A percentile compares a stretch with the other conserved stretches of the same genome.
phyloP scores from a whole-genome alignment of 2,888 invertebrate species.

The Ptychoptera albimana region DNA sequence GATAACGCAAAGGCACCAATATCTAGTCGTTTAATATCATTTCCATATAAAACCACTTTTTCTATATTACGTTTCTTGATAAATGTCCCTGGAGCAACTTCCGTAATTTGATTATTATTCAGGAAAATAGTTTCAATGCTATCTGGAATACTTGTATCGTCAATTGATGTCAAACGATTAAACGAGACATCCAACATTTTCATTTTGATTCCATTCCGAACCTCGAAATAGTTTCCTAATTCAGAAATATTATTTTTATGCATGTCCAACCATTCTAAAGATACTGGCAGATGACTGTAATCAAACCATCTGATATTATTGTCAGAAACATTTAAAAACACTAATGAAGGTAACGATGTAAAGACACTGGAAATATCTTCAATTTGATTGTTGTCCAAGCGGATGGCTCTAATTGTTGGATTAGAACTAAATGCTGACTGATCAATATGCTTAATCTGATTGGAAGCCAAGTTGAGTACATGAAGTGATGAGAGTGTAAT shows the following conservation, averaged over 20 bases:
- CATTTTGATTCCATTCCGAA: conserved; percentile 44
- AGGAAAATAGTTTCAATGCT: conserved; percentile 53
- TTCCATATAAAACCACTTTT: conserved; percentile 60
- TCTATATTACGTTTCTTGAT: conserved; percentile 50
- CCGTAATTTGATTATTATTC: conserved; percentile 57
- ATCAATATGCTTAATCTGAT: conserved; percentile 59
- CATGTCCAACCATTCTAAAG: conserved; percentile 65
- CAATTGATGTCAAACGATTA: conserved; percentile 51
- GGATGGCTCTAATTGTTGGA: conserved; percentile 53
- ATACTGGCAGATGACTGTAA: conserved; percentile 58
- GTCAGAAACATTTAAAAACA: conserved; percentile 67
- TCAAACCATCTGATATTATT: conserved; percentile 66
- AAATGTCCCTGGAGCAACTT: conserved; percentile 54
- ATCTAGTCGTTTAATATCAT: conserved; percentile 55
- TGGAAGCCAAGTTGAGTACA: conserved; percentile 65
- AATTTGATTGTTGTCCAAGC: conserved; percentile 61
- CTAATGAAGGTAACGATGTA: conserved; percentile 51
- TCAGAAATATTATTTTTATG: conserved; percentile 63
- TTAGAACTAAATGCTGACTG: conserved; percentile 62
- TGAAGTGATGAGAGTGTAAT: conserved; percentile 52
- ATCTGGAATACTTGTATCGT: conserved; percentile 53
- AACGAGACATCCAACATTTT: conserved; percentile 64
- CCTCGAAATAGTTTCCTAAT: conserved; percentile 54
- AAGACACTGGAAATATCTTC: conserved; percentile 64
- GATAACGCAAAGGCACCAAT: conserved; percentile 19